phyloP scores from a whole-genome alignment of 2,113 vertebrate genomes.

The Ceratotherium simum region DNA sequence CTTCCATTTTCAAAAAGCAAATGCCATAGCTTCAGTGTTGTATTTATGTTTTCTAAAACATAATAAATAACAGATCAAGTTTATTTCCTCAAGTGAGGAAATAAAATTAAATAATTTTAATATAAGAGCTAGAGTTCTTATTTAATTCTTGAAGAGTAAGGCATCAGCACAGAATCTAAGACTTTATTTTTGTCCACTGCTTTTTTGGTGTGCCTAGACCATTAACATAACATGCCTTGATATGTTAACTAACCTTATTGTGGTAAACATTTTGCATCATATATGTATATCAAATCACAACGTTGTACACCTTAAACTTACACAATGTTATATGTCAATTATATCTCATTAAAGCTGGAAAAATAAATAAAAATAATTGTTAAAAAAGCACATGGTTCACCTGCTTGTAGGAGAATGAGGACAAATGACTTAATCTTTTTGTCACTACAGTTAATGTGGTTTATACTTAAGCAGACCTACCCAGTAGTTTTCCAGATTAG shows the following conservation, averaged over 20 bases:
- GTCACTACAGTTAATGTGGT: background rate
- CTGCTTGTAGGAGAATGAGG: background rate
- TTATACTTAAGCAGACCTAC: background rate
- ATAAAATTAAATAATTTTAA: background rate
- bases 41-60: background rate
- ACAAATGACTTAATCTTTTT: background rate
- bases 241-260: background rate
- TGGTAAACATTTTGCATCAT: background rate
- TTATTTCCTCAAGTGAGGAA: background rate
- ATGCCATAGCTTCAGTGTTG: background rate
- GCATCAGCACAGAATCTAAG: background rate
- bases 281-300: background rate
- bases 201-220: background rate
- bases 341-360: background rate
- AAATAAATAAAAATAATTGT: background rate
- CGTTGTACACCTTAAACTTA: background rate
- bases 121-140: background rate
- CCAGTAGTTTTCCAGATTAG: background rate
- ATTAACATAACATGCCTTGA: background rate
- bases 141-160: slow-evolving; percentile 25
- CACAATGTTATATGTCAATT: background rate
- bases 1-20: background rate
- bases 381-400: background rate
- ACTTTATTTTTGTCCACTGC: background rate
- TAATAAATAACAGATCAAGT: background rate